Evolutionary conservation across 2,113 vertebrate genomes (phyloP).

Genomic region (Peromyscus maniculatus): DNA sequence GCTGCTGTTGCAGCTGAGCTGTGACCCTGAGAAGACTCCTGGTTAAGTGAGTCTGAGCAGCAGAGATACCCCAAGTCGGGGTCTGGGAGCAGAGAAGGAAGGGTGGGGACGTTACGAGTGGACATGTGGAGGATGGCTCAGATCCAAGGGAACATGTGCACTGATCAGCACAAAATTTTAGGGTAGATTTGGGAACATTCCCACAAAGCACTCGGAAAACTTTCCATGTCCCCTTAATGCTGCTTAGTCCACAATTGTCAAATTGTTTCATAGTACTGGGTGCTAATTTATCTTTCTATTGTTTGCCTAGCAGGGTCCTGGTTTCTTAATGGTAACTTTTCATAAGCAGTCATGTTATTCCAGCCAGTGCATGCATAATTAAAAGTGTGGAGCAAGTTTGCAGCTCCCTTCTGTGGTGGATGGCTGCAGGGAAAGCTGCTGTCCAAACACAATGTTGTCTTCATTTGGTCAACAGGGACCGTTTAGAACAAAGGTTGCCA

Average conservation of each 20-base stretch:
- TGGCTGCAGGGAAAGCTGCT: not conserved
- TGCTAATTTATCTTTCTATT: not conserved
- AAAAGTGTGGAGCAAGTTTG: too few relatives aligned
- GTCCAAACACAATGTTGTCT: not conserved
- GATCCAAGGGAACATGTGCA: not conserved
- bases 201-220: not conserved
- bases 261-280: conserved; percentile 10
- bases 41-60: not conserved
- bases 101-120: too few relatives aligned
- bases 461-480: not conserved
- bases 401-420: too few relatives aligned
- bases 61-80: not conserved
- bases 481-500: not conserved
- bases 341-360: not conserved
- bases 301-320: not conserved
- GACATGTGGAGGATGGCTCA: not conserved
- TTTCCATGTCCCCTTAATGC: not conserved
- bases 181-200: not conserved
- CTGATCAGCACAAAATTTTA: not conserved
- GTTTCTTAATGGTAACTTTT: not conserved
- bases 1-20: not conserved
- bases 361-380: not conserved
- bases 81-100: not conserved
- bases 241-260: not conserved
- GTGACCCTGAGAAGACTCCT: not conserved